These are phyloP conservation scores for Rhaphigaster nebulosa DNA, from an alignment of 2,888 invertebrate species.

Conservation along the genomic window DNA sequence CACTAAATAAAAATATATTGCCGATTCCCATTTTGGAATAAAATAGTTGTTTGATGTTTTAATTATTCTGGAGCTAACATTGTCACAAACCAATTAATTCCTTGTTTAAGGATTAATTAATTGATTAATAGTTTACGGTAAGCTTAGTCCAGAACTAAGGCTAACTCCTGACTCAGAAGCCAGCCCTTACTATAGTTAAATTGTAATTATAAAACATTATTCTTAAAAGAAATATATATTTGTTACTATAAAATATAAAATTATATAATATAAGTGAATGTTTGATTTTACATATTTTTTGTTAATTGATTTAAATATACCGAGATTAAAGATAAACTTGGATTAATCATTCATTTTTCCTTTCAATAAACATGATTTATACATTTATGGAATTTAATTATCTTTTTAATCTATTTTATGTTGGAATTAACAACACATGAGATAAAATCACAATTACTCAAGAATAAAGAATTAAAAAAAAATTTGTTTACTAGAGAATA, in stretches of 20 bases:
- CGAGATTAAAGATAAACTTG: background rate
- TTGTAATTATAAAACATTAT: background rate
- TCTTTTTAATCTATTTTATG: too few relatives aligned
- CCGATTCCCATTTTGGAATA: too few relatives aligned
- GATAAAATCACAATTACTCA: too few relatives aligned
- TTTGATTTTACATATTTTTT: background rate
- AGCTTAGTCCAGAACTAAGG: background rate
- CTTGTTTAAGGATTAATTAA: too few relatives aligned
- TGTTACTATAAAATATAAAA: background rate
- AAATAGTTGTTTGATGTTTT: too few relatives aligned
- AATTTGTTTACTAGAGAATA: too few relatives aligned
- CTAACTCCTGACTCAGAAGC: background rate
- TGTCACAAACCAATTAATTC: too few relatives aligned
- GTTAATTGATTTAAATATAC: background rate
- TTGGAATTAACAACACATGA: too few relatives aligned
- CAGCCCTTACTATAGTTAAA: slow-evolving; percentile 4
- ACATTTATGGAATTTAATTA: too few relatives aligned
- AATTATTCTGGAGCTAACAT: too few relatives aligned
- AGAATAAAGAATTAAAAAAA: too few relatives aligned
- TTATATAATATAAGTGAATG: background rate
- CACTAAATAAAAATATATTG: too few relatives aligned
- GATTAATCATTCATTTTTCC: background rate
- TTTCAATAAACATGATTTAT: background rate
- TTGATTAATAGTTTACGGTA: background rate
- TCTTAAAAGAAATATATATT: background rate